phyloP scores from a whole-genome alignment of 2,888 invertebrate species.

The Philereme vetulata region DNA sequence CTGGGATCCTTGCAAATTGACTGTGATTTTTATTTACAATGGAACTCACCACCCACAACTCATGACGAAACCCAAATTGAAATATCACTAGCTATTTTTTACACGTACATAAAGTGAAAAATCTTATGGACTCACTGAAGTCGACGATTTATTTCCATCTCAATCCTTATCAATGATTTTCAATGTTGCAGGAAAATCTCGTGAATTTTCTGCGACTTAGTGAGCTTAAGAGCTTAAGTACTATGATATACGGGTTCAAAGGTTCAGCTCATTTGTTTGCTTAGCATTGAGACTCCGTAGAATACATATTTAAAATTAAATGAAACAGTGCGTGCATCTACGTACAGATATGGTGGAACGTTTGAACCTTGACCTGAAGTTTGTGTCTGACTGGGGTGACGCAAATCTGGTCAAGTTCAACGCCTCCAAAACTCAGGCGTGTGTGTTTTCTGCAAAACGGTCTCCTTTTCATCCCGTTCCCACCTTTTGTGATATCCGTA shows the following conservation, averaged over 20 bases:
- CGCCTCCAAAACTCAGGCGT: too few relatives aligned
- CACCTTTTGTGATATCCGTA: too few relatives aligned
- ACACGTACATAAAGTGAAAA: constrained; percentile 38
- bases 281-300: neutral
- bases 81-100: constrained; percentile 45
- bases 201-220: constrained; percentile 32
- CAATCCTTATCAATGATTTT: constrained; percentile 45
- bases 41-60: constrained; percentile 21
- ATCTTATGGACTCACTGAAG: constrained; percentile 37
- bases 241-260: constrained; percentile 29
- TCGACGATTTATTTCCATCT: constrained; percentile 49
- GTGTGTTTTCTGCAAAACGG: too few relatives aligned
- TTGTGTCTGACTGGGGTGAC: too few relatives aligned
- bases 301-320: neutral
- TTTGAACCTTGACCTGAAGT: too few relatives aligned
- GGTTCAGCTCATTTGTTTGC: constrained; percentile 25
- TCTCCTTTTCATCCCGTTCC: too few relatives aligned
- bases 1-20: constrained; percentile 37
- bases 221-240: constrained; percentile 25
- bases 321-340: neutral
- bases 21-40: constrained; percentile 32
- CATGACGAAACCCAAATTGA: constrained; percentile 36
- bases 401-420: too few relatives aligned
- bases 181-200: constrained; percentile 32
- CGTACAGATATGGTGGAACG: neutral